These are phyloP conservation scores for Cenopis cana DNA, from an alignment of 2,888 invertebrate genomes.

Conservation along the genomic window DNA sequence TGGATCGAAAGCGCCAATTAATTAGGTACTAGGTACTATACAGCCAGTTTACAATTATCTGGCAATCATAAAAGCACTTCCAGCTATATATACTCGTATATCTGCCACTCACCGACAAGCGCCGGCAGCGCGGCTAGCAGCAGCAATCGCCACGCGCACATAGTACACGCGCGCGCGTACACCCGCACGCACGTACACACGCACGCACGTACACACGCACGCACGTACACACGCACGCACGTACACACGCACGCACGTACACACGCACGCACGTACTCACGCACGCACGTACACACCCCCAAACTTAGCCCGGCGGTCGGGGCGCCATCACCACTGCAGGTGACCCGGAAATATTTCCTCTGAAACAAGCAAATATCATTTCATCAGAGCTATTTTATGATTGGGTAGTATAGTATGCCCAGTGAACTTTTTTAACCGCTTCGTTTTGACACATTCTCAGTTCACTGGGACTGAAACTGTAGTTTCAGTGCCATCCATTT, in stretches of 20 bases:
- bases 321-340: background rate
- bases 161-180: conserved; percentile 47
- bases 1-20: too few relatives aligned
- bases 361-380: conserved; percentile 17
- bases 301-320: conserved; percentile 28
- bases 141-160: conserved; percentile 56
- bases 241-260: background rate
- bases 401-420: background rate
- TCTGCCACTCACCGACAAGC: conserved; percentile 59
- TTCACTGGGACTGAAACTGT: too few relatives aligned
- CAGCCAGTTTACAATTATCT: too few relatives aligned
- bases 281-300: background rate
- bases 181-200: conserved; percentile 42
- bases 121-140: conserved; percentile 65
- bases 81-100: too few relatives aligned
- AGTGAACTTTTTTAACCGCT: background rate
- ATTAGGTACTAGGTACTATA: too few relatives aligned
- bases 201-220: background rate
- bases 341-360: background rate
- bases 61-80: background rate
- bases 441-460: background rate
- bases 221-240: conserved; percentile 19
- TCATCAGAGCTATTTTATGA: background rate
- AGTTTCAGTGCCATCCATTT: too few relatives aligned
- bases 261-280: conserved; percentile 14